Percentiles rank a stretch among this genome's conserved stretches.
Evolutionary conservation across 2,888 invertebrate genomes (phyloP).

Genomic region (Drosophila merina): DNA sequence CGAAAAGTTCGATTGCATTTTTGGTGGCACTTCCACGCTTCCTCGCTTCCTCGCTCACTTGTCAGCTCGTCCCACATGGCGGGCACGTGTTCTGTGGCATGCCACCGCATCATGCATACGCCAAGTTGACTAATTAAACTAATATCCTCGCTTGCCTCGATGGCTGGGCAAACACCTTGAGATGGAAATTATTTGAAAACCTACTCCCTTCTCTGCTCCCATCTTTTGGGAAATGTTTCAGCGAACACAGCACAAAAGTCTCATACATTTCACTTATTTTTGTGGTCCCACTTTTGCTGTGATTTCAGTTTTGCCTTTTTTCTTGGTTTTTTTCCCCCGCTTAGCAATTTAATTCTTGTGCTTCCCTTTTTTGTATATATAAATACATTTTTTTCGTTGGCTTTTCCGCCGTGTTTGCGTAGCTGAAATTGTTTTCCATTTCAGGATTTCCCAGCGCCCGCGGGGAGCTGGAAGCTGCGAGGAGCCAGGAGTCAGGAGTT

Average conservation of each 20-base stretch:
- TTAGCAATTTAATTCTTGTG: constrained; percentile 70
- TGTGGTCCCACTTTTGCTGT: constrained; percentile 33
- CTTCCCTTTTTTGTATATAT: constrained; percentile 44
- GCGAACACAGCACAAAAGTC: constrained; percentile 39
- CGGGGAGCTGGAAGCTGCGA: constrained; percentile 22
- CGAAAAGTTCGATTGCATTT: constrained; percentile 45
- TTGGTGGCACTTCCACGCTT: constrained; percentile 22
- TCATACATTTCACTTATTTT: constrained; percentile 32
- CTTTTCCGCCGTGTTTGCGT: constrained; percentile 62
- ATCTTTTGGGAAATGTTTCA: constrained; percentile 34
- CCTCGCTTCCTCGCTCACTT: neutral
- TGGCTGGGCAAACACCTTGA: constrained; percentile 45
- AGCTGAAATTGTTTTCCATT: constrained; percentile 77
- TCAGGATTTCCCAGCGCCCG: constrained; percentile 61
- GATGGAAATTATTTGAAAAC: constrained; percentile 44
- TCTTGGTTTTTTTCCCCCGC: constrained; percentile 17
- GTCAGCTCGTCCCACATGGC: neutral
- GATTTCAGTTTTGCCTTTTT: constrained; percentile 47
- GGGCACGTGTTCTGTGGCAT: constrained; percentile 52
- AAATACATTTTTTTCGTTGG: constrained; percentile 25
- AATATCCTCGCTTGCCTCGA: constrained; percentile 40
- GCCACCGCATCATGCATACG: constrained; percentile 56
- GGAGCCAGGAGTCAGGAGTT: constrained; percentile 2
- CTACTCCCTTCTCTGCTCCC: constrained; percentile 1
- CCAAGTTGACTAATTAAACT: constrained; percentile 62